Percentiles rank a stretch among this genome's conserved stretches.
These are phyloP conservation scores for Lymantria dispar DNA, from an alignment of 2,888 invertebrate species.

Conservation along the genomic window DNA sequence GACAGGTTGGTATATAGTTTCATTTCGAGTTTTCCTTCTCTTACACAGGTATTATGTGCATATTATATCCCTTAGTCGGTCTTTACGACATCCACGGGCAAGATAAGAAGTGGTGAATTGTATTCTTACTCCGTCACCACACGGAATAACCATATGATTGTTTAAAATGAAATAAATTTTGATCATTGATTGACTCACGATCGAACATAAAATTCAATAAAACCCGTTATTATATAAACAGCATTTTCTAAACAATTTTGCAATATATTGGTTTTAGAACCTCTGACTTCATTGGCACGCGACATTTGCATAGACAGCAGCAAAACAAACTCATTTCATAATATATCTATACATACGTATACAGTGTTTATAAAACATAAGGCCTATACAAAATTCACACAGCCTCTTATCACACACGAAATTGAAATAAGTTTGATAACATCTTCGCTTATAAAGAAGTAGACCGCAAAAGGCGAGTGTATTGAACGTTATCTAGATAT, in stretches of 20 bases:
- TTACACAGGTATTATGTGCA: too few species aligned
- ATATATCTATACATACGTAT: constrained; percentile 4
- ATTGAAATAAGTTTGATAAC: constrained; percentile 66
- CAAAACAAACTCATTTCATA: constrained; percentile 44
- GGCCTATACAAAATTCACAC: constrained; percentile 22
- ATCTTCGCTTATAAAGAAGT: constrained; percentile 56
- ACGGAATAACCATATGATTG: too few species aligned
- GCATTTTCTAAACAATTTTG: constrained; percentile 67
- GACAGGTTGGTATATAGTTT: too few species aligned
- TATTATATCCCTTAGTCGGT: too few species aligned
- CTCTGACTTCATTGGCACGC: constrained; percentile 75
- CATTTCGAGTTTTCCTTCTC: too few species aligned
- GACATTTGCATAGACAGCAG: constrained; percentile 65
- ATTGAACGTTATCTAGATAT: constrained; percentile 64
- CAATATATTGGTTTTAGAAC: constrained; percentile 67
- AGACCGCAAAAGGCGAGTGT: constrained; percentile 59
- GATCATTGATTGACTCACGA: constrained; percentile 5
- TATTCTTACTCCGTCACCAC: too few species aligned
- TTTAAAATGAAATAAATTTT: too few species aligned
- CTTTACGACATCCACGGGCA: too few species aligned
- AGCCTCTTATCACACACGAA: constrained; percentile 55
- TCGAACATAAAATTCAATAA: constrained; percentile 27
- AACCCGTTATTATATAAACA: constrained; percentile 58
- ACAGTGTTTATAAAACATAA: not conserved
- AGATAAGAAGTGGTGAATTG: too few species aligned